Evolutionary conservation across 2,797 vertebrate genomes (phyloP).

Genomic region (Enteromius fasciolatus): DNA sequence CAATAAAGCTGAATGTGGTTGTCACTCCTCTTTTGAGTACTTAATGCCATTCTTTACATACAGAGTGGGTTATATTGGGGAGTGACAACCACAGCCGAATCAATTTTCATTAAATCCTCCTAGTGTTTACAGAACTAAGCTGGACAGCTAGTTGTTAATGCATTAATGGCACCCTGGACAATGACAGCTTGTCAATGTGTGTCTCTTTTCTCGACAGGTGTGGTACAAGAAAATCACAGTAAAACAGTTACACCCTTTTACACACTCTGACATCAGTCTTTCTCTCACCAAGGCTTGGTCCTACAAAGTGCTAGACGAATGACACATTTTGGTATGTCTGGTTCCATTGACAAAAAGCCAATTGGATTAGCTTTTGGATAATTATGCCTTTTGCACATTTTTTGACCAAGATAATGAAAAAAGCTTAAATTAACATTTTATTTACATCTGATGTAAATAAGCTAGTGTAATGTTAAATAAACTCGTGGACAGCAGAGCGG

Average conservation of each 20-base stretch:
- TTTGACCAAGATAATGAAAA: no score
- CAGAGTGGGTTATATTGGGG: not conserved
- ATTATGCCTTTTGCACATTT: no score
- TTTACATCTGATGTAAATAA: no score
- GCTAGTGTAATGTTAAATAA: no score
- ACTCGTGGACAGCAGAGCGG: no score
- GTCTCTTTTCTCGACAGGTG: not conserved
- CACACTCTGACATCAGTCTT: no score
- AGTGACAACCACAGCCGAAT: not conserved
- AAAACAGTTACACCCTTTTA: not conserved
- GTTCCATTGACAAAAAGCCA: no score
- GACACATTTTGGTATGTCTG: no score
- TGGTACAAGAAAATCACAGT: not conserved
- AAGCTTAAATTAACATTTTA: no score
- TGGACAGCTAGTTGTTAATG: conserved; percentile 4
- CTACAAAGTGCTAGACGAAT: no score
- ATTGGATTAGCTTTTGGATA: no score
- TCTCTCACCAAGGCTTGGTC: no score
- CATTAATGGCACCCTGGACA: not conserved
- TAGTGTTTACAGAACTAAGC: conserved; percentile 16
- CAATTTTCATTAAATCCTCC: not conserved
- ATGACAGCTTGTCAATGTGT: conserved; percentile 6
- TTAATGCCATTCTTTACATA: not conserved
- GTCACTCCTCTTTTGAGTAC: not conserved
- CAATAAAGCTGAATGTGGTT: not conserved